A percentile compares a stretch with the other conserved stretches of the same genome.
phyloP scores from a whole-genome alignment of 2,113 vertebrate genomes.

The Mustelus asterias region DNA sequence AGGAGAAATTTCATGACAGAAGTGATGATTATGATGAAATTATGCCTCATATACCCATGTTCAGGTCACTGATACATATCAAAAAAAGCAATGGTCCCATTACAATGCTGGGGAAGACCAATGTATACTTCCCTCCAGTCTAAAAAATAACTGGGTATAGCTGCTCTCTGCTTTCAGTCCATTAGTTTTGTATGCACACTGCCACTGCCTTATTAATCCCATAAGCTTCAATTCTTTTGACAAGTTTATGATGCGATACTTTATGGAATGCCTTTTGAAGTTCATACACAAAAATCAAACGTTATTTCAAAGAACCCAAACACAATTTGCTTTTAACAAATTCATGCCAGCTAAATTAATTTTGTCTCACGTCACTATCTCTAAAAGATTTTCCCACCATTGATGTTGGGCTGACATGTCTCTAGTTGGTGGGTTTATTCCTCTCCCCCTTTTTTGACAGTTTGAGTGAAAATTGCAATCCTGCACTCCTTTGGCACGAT shows the following conservation, averaged over 20 bases:
- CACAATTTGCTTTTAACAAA: neutral
- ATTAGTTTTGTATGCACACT: too few species aligned
- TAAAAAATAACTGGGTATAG: too few species aligned
- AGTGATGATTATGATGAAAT: neutral
- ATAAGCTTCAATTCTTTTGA: neutral
- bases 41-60: neutral
- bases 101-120: neutral
- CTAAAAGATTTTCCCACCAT: neutral
- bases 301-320: neutral
- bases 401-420: neutral
- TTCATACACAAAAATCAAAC: neutral
- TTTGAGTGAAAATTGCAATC: neutral
- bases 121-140: too few species aligned
- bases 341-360: neutral
- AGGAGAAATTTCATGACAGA: neutral
- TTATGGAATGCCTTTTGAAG: neutral
- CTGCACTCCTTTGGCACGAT: neutral
- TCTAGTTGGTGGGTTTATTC: neutral
- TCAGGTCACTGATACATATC: neutral
- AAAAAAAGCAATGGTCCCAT: neutral
- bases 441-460: neutral
- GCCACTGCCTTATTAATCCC: neutral
- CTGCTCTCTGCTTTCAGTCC: too few species aligned
- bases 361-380: neutral
- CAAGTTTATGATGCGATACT: neutral